A percentile compares a stretch with the other conserved stretches of the same genome.
phyloP scores from a whole-genome alignment of 2,888 invertebrate genomes.

The Hermodice carunculata region DNA sequence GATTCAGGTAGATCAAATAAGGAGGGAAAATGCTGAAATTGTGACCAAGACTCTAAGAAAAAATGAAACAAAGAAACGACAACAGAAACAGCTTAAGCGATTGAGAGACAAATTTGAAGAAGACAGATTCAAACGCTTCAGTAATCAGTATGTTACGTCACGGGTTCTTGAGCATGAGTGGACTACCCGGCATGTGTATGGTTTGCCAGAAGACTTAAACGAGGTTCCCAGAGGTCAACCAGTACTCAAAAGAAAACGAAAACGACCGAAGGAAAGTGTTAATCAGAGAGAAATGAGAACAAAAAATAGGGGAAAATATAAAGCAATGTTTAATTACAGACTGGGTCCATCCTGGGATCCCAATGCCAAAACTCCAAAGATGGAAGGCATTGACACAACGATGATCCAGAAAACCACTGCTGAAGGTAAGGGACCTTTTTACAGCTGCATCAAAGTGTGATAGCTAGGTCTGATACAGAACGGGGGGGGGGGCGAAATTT shows the following conservation, averaged over 20 bases:
- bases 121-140: slow-evolving; percentile 9
- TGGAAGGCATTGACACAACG: slow-evolving; percentile 58
- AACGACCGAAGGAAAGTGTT: neutral
- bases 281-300: neutral
- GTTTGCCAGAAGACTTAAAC: slow-evolving; percentile 6
- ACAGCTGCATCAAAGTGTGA: no score
- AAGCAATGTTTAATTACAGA: slow-evolving; percentile 48
- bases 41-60: no score
- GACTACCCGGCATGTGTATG: slow-evolving; percentile 10
- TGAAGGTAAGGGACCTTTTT: slow-evolving; percentile 38
- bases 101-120: slow-evolving; percentile 9
- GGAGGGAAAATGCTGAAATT: no score
- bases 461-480: no score
- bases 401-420: slow-evolving; percentile 45
- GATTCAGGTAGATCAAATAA: no score
- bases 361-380: slow-evolving; percentile 46
- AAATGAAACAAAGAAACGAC: neutral
- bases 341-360: slow-evolving; percentile 44
- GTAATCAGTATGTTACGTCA: slow-evolving; percentile 10
- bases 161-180: slow-evolving; percentile 20
- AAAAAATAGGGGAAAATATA: slow-evolving; percentile 7
- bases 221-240: neutral
- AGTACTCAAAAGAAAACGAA: neutral
- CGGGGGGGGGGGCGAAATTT: no score
- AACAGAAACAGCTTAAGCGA: slow-evolving; percentile 7